phyloP scores from a whole-genome alignment of 2,113 vertebrate species.

The Clarias macrocephalus region DNA sequence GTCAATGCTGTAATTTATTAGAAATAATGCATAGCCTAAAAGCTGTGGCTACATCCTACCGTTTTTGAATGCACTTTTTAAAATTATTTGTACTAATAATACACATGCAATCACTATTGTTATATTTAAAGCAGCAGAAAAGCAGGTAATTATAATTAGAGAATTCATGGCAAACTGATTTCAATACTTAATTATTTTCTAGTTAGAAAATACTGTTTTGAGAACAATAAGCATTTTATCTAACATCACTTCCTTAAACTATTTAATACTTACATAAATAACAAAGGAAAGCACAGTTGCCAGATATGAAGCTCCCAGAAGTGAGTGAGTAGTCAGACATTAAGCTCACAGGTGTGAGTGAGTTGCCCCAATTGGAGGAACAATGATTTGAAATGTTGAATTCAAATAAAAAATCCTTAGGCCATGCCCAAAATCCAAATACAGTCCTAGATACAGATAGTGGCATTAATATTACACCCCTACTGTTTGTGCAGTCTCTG shows the following conservation, averaged over 20 bases:
- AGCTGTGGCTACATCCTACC: neutral
- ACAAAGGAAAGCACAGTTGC: neutral
- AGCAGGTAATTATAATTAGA: neutral
- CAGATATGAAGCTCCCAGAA: neutral
- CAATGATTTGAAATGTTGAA: neutral
- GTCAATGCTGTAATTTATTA: too few relatives aligned
- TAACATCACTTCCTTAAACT: neutral
- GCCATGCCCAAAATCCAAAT: neutral
- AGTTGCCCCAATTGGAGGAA: too few relatives aligned
- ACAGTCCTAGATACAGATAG: neutral
- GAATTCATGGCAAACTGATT: neutral
- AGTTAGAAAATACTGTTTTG: neutral
- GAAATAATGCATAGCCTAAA: neutral
- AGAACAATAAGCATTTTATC: neutral
- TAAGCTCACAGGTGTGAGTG: too few relatives aligned
- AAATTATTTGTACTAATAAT: neutral
- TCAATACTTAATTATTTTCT: neutral
- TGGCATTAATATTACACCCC: neutral
- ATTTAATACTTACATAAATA: neutral
- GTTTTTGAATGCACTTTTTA: neutral
- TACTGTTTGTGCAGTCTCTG: neutral
- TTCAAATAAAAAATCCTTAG: neutral
- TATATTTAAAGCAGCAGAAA: neutral
- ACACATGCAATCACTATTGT: neutral
- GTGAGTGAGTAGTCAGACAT: neutral